Evolutionary conservation across 2,797 vertebrate genomes (phyloP).

Genomic region (Florisuga fusca): DNA sequence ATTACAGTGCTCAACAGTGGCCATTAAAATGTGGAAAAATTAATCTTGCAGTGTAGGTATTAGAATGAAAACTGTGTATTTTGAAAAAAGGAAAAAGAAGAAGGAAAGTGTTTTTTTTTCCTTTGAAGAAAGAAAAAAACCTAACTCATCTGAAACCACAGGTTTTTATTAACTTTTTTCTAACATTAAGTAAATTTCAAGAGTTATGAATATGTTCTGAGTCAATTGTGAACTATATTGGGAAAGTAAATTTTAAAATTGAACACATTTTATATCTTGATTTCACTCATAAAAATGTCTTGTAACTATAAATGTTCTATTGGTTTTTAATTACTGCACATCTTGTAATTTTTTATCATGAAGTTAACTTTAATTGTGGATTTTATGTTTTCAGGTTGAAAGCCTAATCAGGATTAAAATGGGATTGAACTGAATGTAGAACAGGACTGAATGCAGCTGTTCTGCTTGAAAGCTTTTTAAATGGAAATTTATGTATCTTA

Average conservation of each 20-base stretch:
- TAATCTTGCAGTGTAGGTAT: not conserved
- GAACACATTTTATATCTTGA: not conserved
- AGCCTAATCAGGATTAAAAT: not conserved
- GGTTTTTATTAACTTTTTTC: not conserved
- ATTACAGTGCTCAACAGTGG: not conserved
- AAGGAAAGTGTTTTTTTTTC: no score
- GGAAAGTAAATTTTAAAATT: not conserved
- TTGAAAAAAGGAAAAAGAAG: not conserved
- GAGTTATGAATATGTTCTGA: not conserved
- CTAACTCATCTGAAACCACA: not conserved
- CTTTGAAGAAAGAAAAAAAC: not conserved
- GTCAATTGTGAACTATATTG: not conserved
- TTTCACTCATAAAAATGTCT: not conserved
- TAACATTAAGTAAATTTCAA: not conserved
- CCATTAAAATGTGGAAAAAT: not conserved
- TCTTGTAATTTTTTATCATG: not conserved
- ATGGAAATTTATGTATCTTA: not conserved
- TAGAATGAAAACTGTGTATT: not conserved
- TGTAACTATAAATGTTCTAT: not conserved
- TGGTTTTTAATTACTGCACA: not conserved
- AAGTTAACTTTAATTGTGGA: not conserved
- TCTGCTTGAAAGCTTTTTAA: conserved; percentile 4
- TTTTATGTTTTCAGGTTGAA: not conserved
- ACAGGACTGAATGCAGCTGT: not conserved
- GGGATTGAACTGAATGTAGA: not conserved